Base-by-base conservation (phyloP, 2,113 vertebrate species). In the Clarias magur region DNA sequence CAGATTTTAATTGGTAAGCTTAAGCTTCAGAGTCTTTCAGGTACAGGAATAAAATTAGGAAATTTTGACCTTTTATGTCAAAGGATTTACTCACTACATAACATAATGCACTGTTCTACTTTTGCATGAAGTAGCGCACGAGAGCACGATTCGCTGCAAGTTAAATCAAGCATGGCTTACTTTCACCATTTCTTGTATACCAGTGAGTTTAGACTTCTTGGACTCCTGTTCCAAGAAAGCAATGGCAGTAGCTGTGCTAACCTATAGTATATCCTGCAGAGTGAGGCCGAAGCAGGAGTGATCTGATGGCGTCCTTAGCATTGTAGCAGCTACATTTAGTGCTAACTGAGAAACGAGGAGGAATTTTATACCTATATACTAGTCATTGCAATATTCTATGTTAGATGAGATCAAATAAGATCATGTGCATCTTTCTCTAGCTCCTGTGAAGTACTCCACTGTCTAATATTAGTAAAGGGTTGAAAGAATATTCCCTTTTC, bases 1-100 rank as follows among this genome's bases (percentile, higher is more conserved):
- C 96, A 97, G 65, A 95, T 99, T 56, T 84, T 97, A 1, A 97
- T 99, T 0, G 98, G 98, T 99, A 91, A 97, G 97, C 53, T 23
- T 63, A 42, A 57, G 17, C 12, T 38, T 38, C 7, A 57, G 11
- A 30, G 3, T 34, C 4, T 54, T 67, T 27, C 12, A 25, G 62
- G 3, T 27, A 42, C 9, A 80, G 6, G 16, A 23, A 42, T n/a
- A 17, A 11, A 3, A 30, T 30, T 30, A 30, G 25, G 0, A 80
- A 17, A 80, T 21, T 30, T 78, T 57, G 54, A 30, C 16, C 7
- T 57, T 27, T 30, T 79, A 7, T 57, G 48, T 79, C 15, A 19
- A 42, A 27, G n/a, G n/a, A 27, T 5, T 67, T 67, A 27, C 25
- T 70, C 30, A 70, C 67, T 76, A 30, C 53, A 57, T 56, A 30